Base-by-base conservation (phyloP, 2,888 invertebrate species). In the Zaprionus lineosus region DNA sequence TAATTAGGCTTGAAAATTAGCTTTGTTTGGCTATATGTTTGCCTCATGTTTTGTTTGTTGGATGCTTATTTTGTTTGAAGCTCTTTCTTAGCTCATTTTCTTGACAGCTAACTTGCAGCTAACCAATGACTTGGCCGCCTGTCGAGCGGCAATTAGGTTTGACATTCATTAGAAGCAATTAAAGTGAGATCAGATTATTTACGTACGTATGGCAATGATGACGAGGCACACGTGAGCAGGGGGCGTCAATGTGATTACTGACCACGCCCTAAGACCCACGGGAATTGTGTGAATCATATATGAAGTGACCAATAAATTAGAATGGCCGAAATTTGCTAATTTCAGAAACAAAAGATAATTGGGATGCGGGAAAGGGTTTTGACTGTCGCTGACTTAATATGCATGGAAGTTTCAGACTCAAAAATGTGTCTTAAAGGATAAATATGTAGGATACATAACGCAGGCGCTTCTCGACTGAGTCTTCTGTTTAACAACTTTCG, bases 141-240 rank as follows among this genome's bases (percentile, higher is more conserved):
- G 56, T 66, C 60, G 74, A 84, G 77, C 61, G 71, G 73, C 83
- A 78, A 83, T 83, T 83, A 78, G 74, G 56, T 71, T 74, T 84
- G 79, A 79, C 79, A 84, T 64, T 79, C 82, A 79, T 79, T 79
- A 81, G 75, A 82, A 51, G 63, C 69, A 78, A 84, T 79, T 82
- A 81, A 84, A 84, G 41, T 66, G 74, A 77, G 82, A 84, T 81
- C 81, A 77, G 74, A 78, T 78, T 74, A n/a, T n/a, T n/a, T n/a
- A n/a, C n/a, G n/a, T n/a, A n/a, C n/a, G n/a, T n/a, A 53, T 53
- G 74, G 47, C 59, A 56, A 57, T 51, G 67, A 59, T 59, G 73
- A 76, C 78, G 71, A 65, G 59, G 61, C 66, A 57, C 69, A 76
- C 76, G 58, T 79, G 73, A 57, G 63, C 26, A 55, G 63, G 51